Evolutionary conservation across 2,797 vertebrate species (phyloP), one percentile per base, ranked within the genome.

Genomic region (Forpus xanthops): DNA sequence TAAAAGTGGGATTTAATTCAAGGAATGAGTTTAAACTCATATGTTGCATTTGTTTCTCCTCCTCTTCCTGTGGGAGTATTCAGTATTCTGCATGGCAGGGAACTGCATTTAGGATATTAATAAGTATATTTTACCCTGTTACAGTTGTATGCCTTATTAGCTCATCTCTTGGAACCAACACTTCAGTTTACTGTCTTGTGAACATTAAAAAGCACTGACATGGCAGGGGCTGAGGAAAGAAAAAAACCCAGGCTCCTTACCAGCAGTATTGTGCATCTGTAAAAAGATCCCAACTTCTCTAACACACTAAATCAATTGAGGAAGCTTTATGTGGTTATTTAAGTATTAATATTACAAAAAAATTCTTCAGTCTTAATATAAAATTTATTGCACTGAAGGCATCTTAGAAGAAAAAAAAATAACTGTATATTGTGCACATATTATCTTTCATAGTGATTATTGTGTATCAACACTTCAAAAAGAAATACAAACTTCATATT

Each of bases 1-100:
- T 86, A 70, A 76, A 94, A 94, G 77, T 94, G 93, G 94, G 94
- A 95, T 94, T 91, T 95, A 73, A 91, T 95, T 96, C 91, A 96
- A 96, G 89, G 87, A 92, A 86, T 91, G 89, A 92, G 76, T 80
- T 94, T 93, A 61, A 95, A 95, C 75, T 72, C 81, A 83, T 93
- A 85, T 94, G 24, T 83, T 82, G 65, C 71, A 15, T 45, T 90
- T 79, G 62, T 91, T 82, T 49, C 85, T 94, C 83, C 66, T 93
- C 72, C 71, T 97, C 85, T 93, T 96, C 93, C 94, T 90, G 49
- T 93, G 96, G 94, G 85, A 97, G 78, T 90, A 89, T 73, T 56
- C 15, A 33, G 83, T 84, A 52, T 65, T 82, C 64, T 92, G 82
- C 89, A 86, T 91, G 92, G 89, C 93, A 96, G 55, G n/a, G 77